Conservation (phyloP, 2,113 vertebrate genomes). For the Centrocercus urophasianus region DNA sequence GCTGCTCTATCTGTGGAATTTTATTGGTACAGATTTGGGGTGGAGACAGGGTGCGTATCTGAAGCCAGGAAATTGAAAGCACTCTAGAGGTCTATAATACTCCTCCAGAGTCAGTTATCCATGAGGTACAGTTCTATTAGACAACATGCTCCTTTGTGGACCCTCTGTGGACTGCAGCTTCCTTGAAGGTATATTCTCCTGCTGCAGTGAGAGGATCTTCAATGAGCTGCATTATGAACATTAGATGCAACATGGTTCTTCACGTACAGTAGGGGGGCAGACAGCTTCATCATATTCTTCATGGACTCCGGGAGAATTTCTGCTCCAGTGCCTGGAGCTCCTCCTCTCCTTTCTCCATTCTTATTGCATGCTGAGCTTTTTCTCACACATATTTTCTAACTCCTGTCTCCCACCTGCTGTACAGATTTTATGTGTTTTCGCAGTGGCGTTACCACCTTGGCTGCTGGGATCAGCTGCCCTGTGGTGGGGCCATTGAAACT, state of each 20-base stretch:
- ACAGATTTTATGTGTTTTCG: neutral
- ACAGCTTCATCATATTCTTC: accelerated
- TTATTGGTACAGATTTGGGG: slow-evolving; percentile 28
- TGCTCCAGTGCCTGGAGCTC: neutral
- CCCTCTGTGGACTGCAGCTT: neutral
- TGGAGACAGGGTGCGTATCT: neutral
- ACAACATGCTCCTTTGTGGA: neutral
- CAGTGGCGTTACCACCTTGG: accelerated
- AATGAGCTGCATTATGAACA: neutral
- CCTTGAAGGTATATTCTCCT: neutral
- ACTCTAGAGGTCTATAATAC: neutral
- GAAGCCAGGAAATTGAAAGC: slow-evolving; percentile 22
- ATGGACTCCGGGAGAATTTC: accelerated
- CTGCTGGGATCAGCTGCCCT: neutral
- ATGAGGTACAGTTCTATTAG: neutral
- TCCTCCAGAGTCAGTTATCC: neutral
- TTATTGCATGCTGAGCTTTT: neutral
- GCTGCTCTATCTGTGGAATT: neutral
- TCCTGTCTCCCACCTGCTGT: neutral
- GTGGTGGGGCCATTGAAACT: accelerated
- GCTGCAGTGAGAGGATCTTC: neutral
- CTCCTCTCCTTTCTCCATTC: accelerated
- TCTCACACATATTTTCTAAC: neutral
- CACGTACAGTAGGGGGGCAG: neutral
- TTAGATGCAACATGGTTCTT: accelerated